Evolutionary conservation across 2,113 vertebrate species (phyloP).

Genomic region (Kobus ellipsiprymnus): DNA sequence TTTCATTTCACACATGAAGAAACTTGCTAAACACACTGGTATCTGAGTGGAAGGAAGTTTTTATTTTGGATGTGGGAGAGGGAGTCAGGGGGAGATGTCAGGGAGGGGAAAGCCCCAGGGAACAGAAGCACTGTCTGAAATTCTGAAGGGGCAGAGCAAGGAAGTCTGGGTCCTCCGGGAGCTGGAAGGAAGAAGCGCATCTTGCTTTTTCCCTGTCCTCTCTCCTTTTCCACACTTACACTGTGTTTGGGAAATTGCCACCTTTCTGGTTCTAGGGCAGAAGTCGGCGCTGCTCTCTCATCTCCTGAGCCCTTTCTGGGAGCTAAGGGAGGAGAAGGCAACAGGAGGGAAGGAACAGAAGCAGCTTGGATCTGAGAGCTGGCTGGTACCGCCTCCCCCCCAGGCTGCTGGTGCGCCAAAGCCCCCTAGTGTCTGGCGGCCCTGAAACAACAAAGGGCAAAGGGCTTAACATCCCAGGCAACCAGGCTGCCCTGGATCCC

Average conservation of each 20-base stretch:
- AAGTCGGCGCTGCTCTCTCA: neutral
- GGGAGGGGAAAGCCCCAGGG: neutral
- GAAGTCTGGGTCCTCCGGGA: neutral
- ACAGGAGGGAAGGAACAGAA: neutral
- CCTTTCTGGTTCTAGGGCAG: neutral
- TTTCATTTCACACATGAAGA: neutral
- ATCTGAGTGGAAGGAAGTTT: neutral
- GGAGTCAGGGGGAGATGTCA: neutral
- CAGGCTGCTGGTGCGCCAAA: neutral
- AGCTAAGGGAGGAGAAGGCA: neutral
- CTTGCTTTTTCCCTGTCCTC: neutral
- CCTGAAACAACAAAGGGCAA: neutral
- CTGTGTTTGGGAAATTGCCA: neutral
- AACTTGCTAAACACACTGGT: neutral
- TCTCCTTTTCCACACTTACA: no score
- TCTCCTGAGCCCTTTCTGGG: neutral
- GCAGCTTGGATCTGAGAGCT: neutral
- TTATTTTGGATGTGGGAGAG: neutral
- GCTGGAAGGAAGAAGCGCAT: fast-evolving
- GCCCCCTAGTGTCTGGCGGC: neutral
- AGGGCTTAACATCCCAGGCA: neutral
- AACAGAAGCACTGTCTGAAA: neutral
- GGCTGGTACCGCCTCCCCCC: neutral
- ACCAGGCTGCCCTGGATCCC: no score
- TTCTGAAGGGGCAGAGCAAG: neutral